A percentile compares a stretch with the other conserved stretches of the same genome.
These are phyloP conservation scores for Centropyge bicolor DNA, from an alignment of 2,797 vertebrate species.

Conservation along the genomic window DNA sequence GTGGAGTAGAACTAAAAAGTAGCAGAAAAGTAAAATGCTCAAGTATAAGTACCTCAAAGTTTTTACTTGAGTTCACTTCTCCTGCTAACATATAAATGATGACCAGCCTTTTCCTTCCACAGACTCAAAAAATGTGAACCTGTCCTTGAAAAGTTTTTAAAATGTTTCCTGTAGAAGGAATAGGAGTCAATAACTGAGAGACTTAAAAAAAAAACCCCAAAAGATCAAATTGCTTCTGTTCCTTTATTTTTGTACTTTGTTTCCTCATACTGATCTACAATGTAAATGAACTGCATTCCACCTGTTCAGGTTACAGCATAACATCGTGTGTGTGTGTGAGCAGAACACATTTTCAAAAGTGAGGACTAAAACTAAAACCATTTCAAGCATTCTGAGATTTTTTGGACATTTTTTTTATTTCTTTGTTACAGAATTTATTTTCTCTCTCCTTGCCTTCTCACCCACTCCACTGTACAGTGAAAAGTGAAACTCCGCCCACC, in stretches of 20 bases:
- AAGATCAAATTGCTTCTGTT: not conserved
- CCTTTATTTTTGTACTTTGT: not conserved
- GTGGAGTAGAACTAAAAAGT: not conserved
- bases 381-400: too few species aligned
- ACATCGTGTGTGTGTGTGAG: not conserved
- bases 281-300: not conserved
- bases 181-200: too few species aligned
- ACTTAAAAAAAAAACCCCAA: not conserved
- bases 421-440: too few species aligned
- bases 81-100: not conserved
- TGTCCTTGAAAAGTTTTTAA: not conserved
- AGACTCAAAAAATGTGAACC: not conserved
- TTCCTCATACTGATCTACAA: not conserved
- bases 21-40: not conserved
- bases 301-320: not conserved
- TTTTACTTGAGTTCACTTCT: not conserved
- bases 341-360: too few species aligned
- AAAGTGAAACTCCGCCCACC: constrained; percentile 56
- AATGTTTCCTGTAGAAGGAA: not conserved
- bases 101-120: not conserved
- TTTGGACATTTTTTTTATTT: too few species aligned
- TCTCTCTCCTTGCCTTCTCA: too few species aligned
- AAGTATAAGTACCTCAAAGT: not conserved
- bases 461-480: too few species aligned
- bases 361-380: too few species aligned